Percentiles rank a stretch among this genome's conserved stretches.
These are phyloP conservation scores for Platysteira castanea DNA, from an alignment of 2,113 vertebrate genomes.

Conservation along the genomic window DNA sequence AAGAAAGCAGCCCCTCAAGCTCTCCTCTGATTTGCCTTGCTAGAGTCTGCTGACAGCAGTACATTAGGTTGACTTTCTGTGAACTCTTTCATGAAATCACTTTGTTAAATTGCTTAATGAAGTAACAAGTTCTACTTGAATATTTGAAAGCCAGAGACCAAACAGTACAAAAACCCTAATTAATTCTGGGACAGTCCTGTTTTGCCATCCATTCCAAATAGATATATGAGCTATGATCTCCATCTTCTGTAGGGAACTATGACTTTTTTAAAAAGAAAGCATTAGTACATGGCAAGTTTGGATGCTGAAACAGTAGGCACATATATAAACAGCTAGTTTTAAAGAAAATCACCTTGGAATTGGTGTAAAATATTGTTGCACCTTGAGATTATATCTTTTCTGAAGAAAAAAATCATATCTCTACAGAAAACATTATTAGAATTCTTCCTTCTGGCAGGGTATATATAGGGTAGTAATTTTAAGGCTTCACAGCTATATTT, in stretches of 20 bases:
- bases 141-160: neutral
- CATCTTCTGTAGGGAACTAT: neutral
- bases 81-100: neutral
- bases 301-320: neutral
- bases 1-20: neutral
- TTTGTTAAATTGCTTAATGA: neutral
- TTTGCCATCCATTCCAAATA: neutral
- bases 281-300: neutral
- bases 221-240: neutral
- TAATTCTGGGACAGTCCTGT: neutral
- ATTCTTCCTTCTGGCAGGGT: neutral
- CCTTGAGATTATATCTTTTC: neutral
- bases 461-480: neutral
- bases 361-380: neutral
- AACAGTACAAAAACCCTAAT: neutral
- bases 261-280: neutral
- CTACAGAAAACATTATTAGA: neutral
- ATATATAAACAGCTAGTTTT: neutral
- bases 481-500: neutral
- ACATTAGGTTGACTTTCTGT: neutral
- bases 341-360: neutral
- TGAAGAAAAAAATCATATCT: neutral
- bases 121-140: neutral
- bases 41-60: neutral
- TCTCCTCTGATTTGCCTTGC: neutral